Conservation (phyloP, 2,113 vertebrate species). For the Heterocephalus glaber region DNA sequence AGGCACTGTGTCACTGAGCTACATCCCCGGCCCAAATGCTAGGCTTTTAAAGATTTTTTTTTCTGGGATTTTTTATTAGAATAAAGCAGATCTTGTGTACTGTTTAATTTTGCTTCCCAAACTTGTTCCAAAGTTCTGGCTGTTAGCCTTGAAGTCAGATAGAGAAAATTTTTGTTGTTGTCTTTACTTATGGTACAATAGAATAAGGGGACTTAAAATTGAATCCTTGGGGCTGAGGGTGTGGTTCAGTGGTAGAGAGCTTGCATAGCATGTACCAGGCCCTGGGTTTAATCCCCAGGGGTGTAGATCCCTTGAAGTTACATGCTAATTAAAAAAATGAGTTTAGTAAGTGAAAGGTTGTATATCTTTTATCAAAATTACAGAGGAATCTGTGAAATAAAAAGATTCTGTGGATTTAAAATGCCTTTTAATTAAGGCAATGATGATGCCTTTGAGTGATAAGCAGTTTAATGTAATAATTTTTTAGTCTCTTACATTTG, state of each 20-base stretch:
- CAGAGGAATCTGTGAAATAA: slow-evolving; percentile 16
- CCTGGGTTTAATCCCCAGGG: neutral
- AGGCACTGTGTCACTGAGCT: too few relatives aligned
- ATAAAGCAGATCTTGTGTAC: slow-evolving; percentile 48
- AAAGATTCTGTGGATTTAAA: slow-evolving; percentile 37
- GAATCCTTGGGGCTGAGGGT: neutral
- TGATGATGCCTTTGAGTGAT: slow-evolving; percentile 2
- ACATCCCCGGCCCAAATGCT: neutral
- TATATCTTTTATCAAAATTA: slow-evolving; percentile 29
- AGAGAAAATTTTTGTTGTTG: neutral
- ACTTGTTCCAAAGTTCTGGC: slow-evolving; percentile 20
- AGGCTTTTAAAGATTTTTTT: neutral
- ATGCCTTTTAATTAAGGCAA: slow-evolving; percentile 26
- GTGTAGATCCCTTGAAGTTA: slow-evolving; percentile 14
- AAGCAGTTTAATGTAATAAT: neutral
- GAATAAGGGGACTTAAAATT: slow-evolving; percentile 26
- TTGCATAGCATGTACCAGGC: neutral
- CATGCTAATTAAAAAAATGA: slow-evolving; percentile 14
- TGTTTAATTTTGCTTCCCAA: slow-evolving; percentile 42
- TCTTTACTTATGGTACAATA: slow-evolving; percentile 36
- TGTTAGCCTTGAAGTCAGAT: slow-evolving; percentile 8
- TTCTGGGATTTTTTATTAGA: slow-evolving; percentile 39
- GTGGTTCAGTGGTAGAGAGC: neutral
- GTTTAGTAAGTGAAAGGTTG: neutral
- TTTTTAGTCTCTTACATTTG: slow-evolving; percentile 27